These are phyloP conservation scores for Gastrophysa polygoni DNA, from an alignment of 2,888 invertebrate species.

Conservation along the genomic window DNA sequence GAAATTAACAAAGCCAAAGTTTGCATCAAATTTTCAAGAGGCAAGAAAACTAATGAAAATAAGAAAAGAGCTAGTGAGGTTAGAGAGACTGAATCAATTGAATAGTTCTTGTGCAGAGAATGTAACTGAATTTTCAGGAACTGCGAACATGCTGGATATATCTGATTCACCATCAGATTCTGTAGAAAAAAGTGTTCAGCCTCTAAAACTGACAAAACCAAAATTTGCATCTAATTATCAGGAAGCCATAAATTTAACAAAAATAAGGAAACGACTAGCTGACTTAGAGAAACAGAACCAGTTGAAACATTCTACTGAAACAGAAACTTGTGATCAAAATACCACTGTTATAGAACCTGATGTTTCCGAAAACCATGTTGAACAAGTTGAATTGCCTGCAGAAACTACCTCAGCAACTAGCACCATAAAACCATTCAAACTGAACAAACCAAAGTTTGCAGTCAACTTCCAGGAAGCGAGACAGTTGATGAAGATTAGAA, in stretches of 20 bases:
- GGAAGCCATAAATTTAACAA: neutral
- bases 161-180: neutral
- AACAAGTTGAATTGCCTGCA: neutral
- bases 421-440: conserved; percentile 31
- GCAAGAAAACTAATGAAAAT: conserved; percentile 70
- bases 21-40: conserved; percentile 71
- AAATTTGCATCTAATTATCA: neutral
- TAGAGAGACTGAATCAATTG: conserved; percentile 60
- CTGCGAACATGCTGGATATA: neutral
- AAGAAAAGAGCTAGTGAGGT: conserved; percentile 67
- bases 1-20: conserved; percentile 66
- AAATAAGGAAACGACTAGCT: neutral
- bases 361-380: neutral
- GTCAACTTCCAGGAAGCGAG: conserved; percentile 71
- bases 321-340: neutral
- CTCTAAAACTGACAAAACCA: neutral
- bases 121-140: neutral
- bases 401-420: neutral
- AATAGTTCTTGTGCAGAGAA: neutral
- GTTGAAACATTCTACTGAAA: neutral
- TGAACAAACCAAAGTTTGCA: conserved; percentile 71
- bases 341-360: neutral
- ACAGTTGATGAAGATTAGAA: conserved; percentile 70
- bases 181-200: neutral
- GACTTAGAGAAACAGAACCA: neutral